Conservation (phyloP, 2,888 invertebrate species). For the Papilio elwesi region DNA sequence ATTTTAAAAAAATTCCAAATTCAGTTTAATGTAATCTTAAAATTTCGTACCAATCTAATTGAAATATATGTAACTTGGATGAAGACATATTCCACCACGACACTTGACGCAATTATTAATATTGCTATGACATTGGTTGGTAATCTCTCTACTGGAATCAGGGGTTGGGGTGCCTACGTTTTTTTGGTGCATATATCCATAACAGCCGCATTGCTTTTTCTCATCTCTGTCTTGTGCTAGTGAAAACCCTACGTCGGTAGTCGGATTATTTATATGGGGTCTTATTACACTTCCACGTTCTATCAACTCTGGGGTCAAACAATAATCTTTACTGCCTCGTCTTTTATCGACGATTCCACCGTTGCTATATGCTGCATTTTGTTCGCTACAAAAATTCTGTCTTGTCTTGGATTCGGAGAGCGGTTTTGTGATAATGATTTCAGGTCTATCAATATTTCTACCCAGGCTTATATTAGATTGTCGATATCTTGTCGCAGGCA, state of each 20-base stretch:
- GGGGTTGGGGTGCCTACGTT: conserved; percentile 17
- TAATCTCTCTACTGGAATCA: background rate
- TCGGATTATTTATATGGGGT: conserved; percentile 12
- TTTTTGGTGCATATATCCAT: conserved; percentile 29
- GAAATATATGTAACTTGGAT: conserved; percentile 44
- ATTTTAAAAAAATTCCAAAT: background rate
- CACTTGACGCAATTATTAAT: conserved; percentile 42
- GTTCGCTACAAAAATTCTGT: conserved; percentile 7
- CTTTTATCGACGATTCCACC: background rate
- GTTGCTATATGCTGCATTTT: conserved; percentile 6
- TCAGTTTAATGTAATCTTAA: background rate
- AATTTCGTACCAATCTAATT: conserved; percentile 27
- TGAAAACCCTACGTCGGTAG: conserved; percentile 6
- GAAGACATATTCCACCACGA: conserved; percentile 41
- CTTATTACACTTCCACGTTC: background rate
- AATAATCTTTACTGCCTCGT: background rate
- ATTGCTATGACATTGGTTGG: conserved; percentile 9
- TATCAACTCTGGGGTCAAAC: background rate
- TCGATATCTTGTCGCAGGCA: conserved; percentile 16
- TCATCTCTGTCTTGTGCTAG: conserved; percentile 5
- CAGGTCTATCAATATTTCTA: conserved; percentile 1
- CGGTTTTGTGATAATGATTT: background rate
- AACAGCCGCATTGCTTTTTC: conserved; percentile 34
- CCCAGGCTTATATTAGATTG: conserved; percentile 11
- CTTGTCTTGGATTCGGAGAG: background rate